A percentile compares a stretch with the other conserved stretches of the same genome.
Conservation (phyloP, 2,888 invertebrate species). For the Melanophora roralis region DNA sequence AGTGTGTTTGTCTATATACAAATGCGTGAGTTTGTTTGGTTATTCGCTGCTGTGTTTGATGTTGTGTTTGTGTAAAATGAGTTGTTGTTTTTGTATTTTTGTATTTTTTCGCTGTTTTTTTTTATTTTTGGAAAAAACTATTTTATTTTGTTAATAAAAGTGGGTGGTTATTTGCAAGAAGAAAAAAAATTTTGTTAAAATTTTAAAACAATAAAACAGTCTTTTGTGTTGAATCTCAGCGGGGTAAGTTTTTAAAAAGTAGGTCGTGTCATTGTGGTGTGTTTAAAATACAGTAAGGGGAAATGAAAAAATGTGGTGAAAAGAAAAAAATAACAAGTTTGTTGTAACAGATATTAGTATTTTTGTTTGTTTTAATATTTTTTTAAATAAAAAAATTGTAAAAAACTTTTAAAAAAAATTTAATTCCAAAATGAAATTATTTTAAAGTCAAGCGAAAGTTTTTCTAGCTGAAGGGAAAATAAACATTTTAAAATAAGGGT, state of each 20-base stretch:
- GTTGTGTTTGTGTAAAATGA: conserved; percentile 61
- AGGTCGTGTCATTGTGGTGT: conserved; percentile 54
- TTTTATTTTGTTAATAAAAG: conserved; percentile 23
- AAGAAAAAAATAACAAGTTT: background rate
- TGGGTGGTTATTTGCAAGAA: conserved; percentile 32
- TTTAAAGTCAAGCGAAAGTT: too few relatives aligned
- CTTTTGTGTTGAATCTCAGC: background rate
- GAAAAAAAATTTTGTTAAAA: background rate
- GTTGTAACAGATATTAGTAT: too few relatives aligned
- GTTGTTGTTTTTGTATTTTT: conserved; percentile 54
- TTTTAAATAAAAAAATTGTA: too few relatives aligned
- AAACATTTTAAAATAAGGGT: too few relatives aligned
- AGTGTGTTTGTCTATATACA: conserved; percentile 44
- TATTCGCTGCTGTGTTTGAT: conserved; percentile 11
- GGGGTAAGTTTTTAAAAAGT: conserved; percentile 45
- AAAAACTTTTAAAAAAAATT: too few relatives aligned
- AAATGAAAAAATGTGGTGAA: conserved; percentile 14
- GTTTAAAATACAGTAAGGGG: conserved; percentile 53
- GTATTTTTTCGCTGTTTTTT: conserved; percentile 10
- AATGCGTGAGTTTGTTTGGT: conserved; percentile 32
- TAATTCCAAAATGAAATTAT: too few relatives aligned
- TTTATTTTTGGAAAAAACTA: conserved; percentile 7
- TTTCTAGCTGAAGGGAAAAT: too few relatives aligned
- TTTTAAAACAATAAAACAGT: background rate
- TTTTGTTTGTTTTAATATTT: too few relatives aligned